Evolutionary conservation across 2,797 vertebrate genomes (phyloP).

Genomic region (Hapalemur alaotrensis): DNA sequence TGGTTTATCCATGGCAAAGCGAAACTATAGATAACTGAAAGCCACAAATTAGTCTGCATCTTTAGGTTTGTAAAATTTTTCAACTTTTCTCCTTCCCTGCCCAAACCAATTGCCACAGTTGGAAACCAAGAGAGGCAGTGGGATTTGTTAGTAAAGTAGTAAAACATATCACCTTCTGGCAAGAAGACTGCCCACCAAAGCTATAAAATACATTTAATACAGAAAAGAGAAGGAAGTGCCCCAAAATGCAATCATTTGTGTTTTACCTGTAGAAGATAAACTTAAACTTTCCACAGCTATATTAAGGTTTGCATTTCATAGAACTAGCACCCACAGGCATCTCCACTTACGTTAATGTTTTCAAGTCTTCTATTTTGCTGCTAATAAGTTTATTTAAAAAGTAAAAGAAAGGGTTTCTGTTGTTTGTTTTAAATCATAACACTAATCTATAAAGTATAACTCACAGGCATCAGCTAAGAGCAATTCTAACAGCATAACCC

Average conservation of each 20-base stretch:
- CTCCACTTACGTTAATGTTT: accelerated
- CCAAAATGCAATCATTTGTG: accelerated
- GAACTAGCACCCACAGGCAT: accelerated
- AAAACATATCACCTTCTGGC: background rate
- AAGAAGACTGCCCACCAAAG: background rate
- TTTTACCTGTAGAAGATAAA: accelerated
- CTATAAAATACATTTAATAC: background rate
- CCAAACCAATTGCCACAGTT: no score
- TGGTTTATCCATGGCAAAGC: accelerated
- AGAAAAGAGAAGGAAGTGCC: background rate
- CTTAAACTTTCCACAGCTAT: accelerated
- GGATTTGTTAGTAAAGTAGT: background rate
- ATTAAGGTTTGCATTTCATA: accelerated
- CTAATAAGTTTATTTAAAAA: background rate
- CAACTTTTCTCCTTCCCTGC: background rate
- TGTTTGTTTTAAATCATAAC: background rate
- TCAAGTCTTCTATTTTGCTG: background rate
- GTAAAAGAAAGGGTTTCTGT: background rate
- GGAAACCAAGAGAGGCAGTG: background rate
- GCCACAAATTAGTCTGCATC: accelerated
- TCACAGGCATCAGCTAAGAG: no score
- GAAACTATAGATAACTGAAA: accelerated
- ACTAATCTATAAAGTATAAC: background rate
- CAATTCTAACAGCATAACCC: accelerated
- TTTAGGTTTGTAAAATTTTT: background rate